A percentile compares a stretch with the other conserved stretches of the same genome.
These are phyloP conservation scores for Anableps anableps DNA, from an alignment of 2,797 vertebrate genomes.

Conservation along the genomic window DNA sequence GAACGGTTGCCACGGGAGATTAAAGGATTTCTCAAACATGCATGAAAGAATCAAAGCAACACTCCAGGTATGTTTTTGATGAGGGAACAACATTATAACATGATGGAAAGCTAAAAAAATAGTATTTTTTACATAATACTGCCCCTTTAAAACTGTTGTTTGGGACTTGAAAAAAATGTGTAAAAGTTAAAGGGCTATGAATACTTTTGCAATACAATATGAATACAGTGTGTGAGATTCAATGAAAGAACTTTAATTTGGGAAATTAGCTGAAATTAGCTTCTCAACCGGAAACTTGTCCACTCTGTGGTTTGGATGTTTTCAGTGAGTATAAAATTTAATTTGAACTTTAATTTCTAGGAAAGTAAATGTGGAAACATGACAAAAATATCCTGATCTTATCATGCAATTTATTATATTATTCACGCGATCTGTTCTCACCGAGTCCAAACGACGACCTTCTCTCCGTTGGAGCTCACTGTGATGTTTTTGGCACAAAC, in stretches of 20 bases:
- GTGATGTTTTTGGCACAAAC: constrained; percentile 90
- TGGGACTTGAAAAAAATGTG: too few relatives aligned
- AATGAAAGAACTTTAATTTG: not conserved
- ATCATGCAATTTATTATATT: not conserved
- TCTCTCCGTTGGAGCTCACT: constrained; percentile 87
- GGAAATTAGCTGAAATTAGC: not conserved
- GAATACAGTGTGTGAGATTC: too few relatives aligned
- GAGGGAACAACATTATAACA: too few relatives aligned
- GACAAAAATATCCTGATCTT: not conserved
- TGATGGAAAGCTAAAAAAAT: too few relatives aligned
- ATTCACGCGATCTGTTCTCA: constrained; percentile 47
- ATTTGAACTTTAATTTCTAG: not conserved
- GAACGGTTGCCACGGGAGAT: too few relatives aligned
- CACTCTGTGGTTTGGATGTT: not conserved
- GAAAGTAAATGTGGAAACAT: not conserved
- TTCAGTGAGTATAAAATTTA: not conserved
- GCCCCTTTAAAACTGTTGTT: too few relatives aligned
- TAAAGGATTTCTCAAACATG: too few relatives aligned
- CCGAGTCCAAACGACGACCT: constrained; percentile 93
- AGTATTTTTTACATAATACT: too few relatives aligned
- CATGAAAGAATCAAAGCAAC: too few relatives aligned
- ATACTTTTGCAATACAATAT: too few relatives aligned
- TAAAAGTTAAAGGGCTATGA: too few relatives aligned
- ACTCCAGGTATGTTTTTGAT: too few relatives aligned
- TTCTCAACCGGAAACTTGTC: not conserved